Evolutionary conservation across 1,140 invertebrate species (phyloP).

Genomic region (Caenorhabditis latens): DNA sequence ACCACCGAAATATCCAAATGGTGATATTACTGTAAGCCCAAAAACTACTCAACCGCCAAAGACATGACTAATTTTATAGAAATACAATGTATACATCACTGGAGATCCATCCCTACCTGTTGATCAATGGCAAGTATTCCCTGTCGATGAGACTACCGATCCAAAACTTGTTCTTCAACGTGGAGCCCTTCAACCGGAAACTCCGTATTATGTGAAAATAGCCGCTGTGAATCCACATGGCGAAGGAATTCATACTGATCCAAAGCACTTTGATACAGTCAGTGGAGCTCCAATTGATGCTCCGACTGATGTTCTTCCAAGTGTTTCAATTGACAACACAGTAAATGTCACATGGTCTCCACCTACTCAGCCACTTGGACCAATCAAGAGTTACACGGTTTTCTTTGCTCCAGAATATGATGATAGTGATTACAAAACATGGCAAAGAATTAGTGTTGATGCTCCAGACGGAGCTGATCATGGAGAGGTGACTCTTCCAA

Average conservation of each 20-base stretch:
- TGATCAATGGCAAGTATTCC: conserved; percentile 76
- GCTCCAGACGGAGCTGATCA: conserved; percentile 67
- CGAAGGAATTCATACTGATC: conserved; percentile 72
- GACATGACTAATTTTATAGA: conserved; percentile 60
- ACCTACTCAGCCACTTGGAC: conserved; percentile 73
- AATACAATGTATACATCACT: conserved; percentile 74
- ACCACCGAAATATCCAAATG: conserved; percentile 75
- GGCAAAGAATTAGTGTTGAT: conserved; percentile 67
- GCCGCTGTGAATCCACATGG: conserved; percentile 74
- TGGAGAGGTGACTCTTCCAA: conserved; percentile 70
- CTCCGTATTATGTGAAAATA: conserved; percentile 76
- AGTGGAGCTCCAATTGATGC: conserved; percentile 77
- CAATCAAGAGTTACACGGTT: conserved; percentile 70
- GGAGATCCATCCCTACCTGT: conserved; percentile 75
- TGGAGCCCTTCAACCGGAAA: conserved; percentile 76
- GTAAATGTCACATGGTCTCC: conserved; percentile 73
- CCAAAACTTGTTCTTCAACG: conserved; percentile 70
- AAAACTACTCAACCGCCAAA: too few relatives aligned
- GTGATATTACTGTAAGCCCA: conserved; percentile 67
- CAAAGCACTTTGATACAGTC: conserved; percentile 71
- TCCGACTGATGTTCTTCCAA: conserved; percentile 72
- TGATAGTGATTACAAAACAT: conserved; percentile 71
- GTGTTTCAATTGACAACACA: conserved; percentile 73
- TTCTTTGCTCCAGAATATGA: conserved; percentile 75
- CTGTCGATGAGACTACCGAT: conserved; percentile 60